Evolutionary conservation across 2,113 vertebrate species (phyloP), one percentile per base, ranked within the genome.

Genomic region (Kryptolebias marmoratus): DNA sequence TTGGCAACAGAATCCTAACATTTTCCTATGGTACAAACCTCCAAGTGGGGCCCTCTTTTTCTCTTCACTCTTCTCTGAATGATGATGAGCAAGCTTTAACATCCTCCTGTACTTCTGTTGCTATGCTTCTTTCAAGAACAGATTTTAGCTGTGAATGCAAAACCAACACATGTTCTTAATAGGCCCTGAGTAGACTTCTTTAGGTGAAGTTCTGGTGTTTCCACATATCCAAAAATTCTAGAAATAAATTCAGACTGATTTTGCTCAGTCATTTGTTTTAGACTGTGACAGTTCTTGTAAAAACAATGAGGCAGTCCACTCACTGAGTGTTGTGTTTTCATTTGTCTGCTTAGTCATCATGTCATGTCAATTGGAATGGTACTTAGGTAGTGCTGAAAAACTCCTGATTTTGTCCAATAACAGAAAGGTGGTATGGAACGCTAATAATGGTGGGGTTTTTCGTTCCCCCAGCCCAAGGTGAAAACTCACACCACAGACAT

Each of bases 1-100:
- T 93, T 94, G 93, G 93, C 93, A 93, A 87, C 44, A 65, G 50
- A 82, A 87, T 73, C 76, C 88, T 81, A 87, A 90, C 90, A 91
- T 93, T 92, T 93, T 93, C 92, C 93, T 86, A 85, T 55, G 49
- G 81, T 76, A 58, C 81, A 83, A 91, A 76, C 86, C 82, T 91
- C 87, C 87, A 90, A 92, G 82, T 88, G 77, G 78, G 81, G 83
- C 80, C 78, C 86, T 79, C 68, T 80, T 79, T 74, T 85, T 70
- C 44, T 83, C 60, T 73, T 80, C 31, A 9, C 39, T 62, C 59
- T 65, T 66, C 47, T 58, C 52, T 61, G 49, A 75, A 81, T 53
- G 64, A 80, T 82, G 85, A 90, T 86, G 74, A 80, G 72, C 69
- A 80, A 70, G 65, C 45, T 79, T 67, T 55, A 54, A 81, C 48